Percentiles rank a stretch among this genome's conserved stretches.
Conservation (phyloP, 2,797 vertebrate genomes). For the Nannoperca obscura region DNA sequence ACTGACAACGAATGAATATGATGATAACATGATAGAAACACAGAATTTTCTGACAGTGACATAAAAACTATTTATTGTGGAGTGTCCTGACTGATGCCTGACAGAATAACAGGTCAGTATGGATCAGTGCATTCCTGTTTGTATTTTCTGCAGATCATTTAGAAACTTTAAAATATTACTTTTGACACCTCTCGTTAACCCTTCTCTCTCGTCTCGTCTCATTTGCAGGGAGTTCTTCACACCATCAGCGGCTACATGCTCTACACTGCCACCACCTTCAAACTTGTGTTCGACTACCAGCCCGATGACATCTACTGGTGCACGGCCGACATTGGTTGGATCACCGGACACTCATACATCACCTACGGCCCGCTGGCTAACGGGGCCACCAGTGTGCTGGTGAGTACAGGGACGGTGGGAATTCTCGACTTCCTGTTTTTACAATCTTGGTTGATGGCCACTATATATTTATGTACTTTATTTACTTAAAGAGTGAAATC, state of each 20-base stretch:
- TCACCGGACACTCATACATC: constrained; percentile 97
- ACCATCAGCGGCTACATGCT: constrained; percentile 96
- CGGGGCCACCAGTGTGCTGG: constrained; percentile 93
- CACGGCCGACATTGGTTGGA: constrained; percentile 98
- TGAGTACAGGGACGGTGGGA: constrained; percentile 76
- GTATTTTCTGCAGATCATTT: too few relatives aligned
- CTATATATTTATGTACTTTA: background rate
- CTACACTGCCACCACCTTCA: constrained; percentile 93
- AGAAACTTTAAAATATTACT: too few relatives aligned
- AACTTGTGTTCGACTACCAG: constrained; percentile 95
- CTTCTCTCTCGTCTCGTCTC: background rate
- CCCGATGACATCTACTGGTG: constrained; percentile 95
- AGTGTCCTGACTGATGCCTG: too few relatives aligned
- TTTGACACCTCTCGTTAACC: too few relatives aligned
- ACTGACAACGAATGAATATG: too few relatives aligned
- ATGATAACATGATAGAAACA: too few relatives aligned
- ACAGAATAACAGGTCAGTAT: too few relatives aligned
- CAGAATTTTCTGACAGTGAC: too few relatives aligned
- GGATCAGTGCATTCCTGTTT: too few relatives aligned
- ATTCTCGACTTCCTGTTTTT: constrained; percentile 13
- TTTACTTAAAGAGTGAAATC: background rate
- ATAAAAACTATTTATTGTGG: too few relatives aligned
- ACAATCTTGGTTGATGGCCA: background rate
- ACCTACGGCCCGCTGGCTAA: constrained; percentile 96
- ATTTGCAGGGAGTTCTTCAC: constrained; percentile 92